Evolutionary conservation across 2,797 vertebrate genomes (phyloP), one percentile per base, ranked within the genome.

Genomic region (Onychomys leucogaster): DNA sequence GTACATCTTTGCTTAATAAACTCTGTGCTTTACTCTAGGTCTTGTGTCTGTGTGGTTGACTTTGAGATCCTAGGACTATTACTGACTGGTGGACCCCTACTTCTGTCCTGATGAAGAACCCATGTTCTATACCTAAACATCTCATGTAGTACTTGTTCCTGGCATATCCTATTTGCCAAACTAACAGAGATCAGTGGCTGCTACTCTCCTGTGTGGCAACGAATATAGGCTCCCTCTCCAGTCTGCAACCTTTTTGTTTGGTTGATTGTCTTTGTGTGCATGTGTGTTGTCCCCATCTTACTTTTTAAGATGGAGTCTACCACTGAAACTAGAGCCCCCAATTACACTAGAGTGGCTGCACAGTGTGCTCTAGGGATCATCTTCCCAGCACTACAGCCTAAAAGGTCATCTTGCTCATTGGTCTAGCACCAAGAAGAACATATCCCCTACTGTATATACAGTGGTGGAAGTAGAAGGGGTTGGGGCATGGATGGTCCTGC

Each of bases 21-120:
- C 25, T 9, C 37, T 71, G 19, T 75, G 3, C 52, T 88, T 77
- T 9, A 19, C 73, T 98, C 84, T 88, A 97, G 97, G 94, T 98
- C 96, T 97, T 98, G 95, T 98, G 98, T 98, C 94, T 97, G 95
- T 76, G 71, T 96, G 92, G 90, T 94, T 96, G 87, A 95, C 25
- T 14, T 96, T 96, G 71, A 78, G 88, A 95, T 96, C 93, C 57
- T 85, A 43, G 81, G 96, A 96, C 92, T 95, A 81, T 61, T 88
- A 29, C 34, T 0, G 57, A 90, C 43, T 94, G 19, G 0, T 92
- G 77, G 90, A 94, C 27, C 14, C 1, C 84, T 5, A 0, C 49
- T n/a, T 84, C 73, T n/a, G 63, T 13, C 90, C 4, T 0, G 90
- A 96, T 97, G 96, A 77, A 96, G 95, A 97, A 90, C 41, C 95